Evolutionary conservation across 2,888 invertebrate species (phyloP).

Genomic region (Acanthosepion lycidas): DNA sequence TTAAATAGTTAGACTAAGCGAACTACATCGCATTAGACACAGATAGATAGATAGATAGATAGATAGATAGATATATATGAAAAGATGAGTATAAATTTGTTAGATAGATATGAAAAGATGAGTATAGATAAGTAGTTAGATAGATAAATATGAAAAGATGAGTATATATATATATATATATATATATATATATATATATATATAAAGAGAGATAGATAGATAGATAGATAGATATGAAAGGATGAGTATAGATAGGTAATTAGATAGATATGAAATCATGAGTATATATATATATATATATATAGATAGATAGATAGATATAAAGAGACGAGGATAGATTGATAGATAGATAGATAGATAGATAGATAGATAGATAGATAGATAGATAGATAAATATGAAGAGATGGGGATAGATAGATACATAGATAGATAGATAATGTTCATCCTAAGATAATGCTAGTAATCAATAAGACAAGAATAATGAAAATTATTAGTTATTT

Average conservation of each 20-base stretch:
- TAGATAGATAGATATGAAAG: no score
- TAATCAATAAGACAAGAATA: not conserved
- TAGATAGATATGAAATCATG: not conserved
- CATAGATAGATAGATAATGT: not conserved
- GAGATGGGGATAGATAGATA: not conserved
- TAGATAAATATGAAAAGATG: not conserved
- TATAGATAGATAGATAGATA: no score
- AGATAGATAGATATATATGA: not conserved
- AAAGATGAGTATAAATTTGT: not conserved
- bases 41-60: not conserved
- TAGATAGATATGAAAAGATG: not conserved
- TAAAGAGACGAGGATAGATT: no score
- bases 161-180: not conserved
- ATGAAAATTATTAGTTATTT: no score
- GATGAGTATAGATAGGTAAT: no score
- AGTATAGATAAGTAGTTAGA: not conserved
- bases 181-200: no score
- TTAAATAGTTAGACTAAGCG: no score
- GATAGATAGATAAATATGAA: no score
- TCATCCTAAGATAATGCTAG: not conserved
- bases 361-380: no score
- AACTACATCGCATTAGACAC: not conserved
- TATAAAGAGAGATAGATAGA: no score
- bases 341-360: no score
- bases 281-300: not conserved